Conservation (phyloP, 1,140 invertebrate genomes). For the Drosophila lowei region DNA sequence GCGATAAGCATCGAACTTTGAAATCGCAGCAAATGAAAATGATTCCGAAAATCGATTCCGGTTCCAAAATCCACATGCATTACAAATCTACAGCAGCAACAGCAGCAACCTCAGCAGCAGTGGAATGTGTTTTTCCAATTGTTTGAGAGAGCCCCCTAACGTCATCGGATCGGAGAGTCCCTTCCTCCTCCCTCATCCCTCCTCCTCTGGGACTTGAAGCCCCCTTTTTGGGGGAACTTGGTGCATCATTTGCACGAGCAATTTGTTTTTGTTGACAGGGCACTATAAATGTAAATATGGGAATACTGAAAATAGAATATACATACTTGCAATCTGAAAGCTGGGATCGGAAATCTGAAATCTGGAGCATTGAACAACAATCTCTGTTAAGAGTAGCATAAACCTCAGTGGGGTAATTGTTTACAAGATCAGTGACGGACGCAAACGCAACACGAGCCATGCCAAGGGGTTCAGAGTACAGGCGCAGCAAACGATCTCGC, state of each 20-base stretch:
- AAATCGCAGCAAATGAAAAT: too few relatives aligned
- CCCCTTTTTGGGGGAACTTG: neutral
- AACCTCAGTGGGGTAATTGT: constrained; percentile 12
- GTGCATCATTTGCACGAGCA: constrained; percentile 6
- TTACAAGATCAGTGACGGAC: constrained; percentile 13
- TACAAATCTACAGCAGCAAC: constrained; percentile 4
- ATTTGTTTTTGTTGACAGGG: neutral
- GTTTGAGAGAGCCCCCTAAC: constrained; percentile 1
- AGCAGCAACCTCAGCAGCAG: neutral
- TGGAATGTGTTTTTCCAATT: constrained; percentile 6
- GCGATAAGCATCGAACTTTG: constrained; percentile 51
- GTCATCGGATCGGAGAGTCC: neutral
- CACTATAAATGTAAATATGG: neutral
- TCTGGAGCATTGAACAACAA: constrained; percentile 25
- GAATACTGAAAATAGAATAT: neutral
- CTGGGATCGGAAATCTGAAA: neutral
- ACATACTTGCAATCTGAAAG: neutral
- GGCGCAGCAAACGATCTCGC: too few relatives aligned
- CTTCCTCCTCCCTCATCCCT: neutral
- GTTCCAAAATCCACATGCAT: constrained; percentile 47
- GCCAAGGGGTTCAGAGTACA: neutral
- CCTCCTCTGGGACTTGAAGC: neutral
- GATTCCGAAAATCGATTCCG: constrained; percentile 42
- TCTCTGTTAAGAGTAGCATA: constrained; percentile 2
- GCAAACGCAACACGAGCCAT: too few relatives aligned